Percentiles rank a stretch among this genome's conserved stretches.
Evolutionary conservation across 2,888 invertebrate genomes (phyloP).

Genomic region (Mesorhabditis spiculigera): DNA sequence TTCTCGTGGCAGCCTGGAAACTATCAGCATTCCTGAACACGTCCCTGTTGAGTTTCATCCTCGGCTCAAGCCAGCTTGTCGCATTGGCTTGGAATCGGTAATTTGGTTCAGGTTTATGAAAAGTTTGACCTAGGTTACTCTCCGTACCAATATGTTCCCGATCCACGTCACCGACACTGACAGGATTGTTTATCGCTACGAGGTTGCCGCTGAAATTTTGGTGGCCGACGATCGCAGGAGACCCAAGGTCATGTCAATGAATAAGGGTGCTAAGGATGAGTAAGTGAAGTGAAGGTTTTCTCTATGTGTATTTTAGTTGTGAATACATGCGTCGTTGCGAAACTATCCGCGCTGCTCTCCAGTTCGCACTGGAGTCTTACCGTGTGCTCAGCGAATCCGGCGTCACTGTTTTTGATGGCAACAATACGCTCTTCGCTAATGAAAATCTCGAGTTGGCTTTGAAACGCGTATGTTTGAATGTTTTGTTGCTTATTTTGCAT

Average conservation of each 20-base stretch:
- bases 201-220: background rate
- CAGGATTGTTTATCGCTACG: conserved; percentile 1
- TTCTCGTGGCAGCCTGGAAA: too few species aligned
- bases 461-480: background rate
- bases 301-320: background rate
- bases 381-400: background rate
- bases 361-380: background rate
- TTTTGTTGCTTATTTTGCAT: background rate
- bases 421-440: background rate
- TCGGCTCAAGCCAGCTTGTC: background rate
- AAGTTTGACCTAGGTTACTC: background rate
- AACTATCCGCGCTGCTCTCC: conserved; percentile 6
- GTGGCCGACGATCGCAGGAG: background rate
- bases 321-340: background rate
- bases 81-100: background rate
- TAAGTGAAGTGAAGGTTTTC: too few species aligned
- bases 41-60: background rate
- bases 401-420: background rate
- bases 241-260: background rate
- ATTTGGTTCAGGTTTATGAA: background rate
- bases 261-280: background rate
- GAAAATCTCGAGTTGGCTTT: background rate
- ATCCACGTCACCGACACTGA: background rate
- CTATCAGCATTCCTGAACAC: too few species aligned
- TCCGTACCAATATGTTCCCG: background rate